Percentiles rank a stretch among this genome's conserved stretches.
Evolutionary conservation across 2,888 invertebrate species (phyloP).

Genomic region (Idaea dimidiata): DNA sequence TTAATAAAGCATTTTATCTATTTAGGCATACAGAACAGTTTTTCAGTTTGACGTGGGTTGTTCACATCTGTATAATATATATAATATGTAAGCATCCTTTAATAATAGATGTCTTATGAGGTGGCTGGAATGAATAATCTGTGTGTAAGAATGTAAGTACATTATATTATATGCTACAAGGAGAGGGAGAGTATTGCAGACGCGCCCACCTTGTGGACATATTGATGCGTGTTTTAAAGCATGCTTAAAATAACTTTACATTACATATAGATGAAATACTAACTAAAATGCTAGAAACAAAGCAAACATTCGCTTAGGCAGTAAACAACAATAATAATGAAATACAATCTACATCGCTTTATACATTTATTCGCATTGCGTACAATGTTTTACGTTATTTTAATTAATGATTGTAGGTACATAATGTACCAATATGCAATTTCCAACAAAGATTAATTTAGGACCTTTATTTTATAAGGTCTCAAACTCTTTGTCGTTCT

Average conservation of each 20-base stretch:
- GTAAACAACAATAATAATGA: background rate
- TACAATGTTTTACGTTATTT: background rate
- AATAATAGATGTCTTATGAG: background rate
- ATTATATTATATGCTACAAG: background rate
- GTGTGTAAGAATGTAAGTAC: no score
- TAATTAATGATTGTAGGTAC: no score
- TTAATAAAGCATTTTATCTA: no score
- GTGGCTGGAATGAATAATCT: background rate
- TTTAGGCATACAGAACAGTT: no score
- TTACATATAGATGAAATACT: background rate
- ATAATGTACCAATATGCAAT: no score
- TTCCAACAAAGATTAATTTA: background rate
- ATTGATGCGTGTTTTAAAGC: background rate
- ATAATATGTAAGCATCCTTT: no score
- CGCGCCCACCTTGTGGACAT: background rate
- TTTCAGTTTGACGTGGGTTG: no score
- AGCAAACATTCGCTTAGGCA: background rate
- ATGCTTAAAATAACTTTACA: background rate
- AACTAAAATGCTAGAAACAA: background rate
- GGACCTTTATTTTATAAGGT: background rate
- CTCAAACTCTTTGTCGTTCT: background rate
- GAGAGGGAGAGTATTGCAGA: background rate
- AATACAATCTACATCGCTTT: background rate
- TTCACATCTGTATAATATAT: no score
- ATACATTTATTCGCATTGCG: background rate